phyloP scores from a whole-genome alignment of 2,113 vertebrate genomes.

The Petrocephalus zakoni region DNA sequence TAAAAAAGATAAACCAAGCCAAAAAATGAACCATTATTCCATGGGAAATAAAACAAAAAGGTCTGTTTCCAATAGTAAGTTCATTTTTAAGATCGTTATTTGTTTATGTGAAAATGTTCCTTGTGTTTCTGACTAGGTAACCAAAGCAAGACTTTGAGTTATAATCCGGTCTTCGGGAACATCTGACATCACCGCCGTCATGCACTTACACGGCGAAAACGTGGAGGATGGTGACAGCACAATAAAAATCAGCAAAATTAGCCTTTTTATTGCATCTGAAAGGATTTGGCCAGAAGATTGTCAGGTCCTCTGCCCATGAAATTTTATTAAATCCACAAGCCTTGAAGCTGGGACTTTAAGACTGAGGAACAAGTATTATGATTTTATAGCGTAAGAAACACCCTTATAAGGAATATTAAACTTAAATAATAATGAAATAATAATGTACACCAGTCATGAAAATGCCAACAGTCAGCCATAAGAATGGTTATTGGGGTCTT shows the following conservation, averaged over 20 bases:
- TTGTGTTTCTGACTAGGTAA: constrained; percentile 6
- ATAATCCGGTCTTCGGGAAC: neutral
- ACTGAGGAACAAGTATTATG: neutral
- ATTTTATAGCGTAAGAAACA: neutral
- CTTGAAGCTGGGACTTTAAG: neutral
- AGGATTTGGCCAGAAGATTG: neutral
- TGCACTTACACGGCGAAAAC: neutral
- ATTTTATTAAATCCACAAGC: neutral
- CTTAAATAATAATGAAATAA: neutral
- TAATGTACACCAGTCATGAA: neutral
- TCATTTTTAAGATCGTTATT: constrained; percentile 14
- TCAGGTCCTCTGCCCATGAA: neutral
- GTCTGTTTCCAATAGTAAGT: constrained; percentile 15
- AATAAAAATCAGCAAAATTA: neutral
- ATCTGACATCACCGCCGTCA: neutral
- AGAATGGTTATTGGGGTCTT: neutral
- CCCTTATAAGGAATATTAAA: neutral
- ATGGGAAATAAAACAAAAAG: constrained; percentile 49
- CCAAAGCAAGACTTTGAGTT: neutral
- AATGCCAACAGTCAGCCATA: neutral
- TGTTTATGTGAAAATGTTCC: constrained; percentile 11
- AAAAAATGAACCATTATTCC: constrained; percentile 44
- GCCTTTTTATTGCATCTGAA: neutral
- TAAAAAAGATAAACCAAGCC: constrained; percentile 41
- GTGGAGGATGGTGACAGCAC: neutral